phyloP scores from a whole-genome alignment of 2,797 vertebrate species.

The Harpagifer antarcticus region DNA sequence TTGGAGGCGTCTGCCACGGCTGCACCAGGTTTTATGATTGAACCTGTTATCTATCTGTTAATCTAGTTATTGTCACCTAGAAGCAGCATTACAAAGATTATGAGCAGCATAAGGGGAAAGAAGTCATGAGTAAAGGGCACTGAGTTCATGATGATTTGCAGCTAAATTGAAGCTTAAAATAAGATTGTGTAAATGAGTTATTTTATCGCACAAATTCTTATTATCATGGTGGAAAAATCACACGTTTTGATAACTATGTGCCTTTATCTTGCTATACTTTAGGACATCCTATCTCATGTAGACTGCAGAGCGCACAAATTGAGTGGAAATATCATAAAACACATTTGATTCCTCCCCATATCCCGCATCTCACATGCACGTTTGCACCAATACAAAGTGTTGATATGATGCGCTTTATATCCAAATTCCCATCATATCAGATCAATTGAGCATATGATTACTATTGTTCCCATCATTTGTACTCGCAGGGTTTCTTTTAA shows the following conservation, averaged over 20 bases:
- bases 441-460: slow-evolving; percentile 69
- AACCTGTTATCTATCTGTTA: slow-evolving; percentile 20
- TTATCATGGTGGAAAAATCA: slow-evolving; percentile 19
- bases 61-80: slow-evolving; percentile 3
- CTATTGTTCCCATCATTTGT: slow-evolving; percentile 48
- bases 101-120: background rate
- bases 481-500: slow-evolving; percentile 63
- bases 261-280: slow-evolving; percentile 37
- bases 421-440: slow-evolving; percentile 46
- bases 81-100: slow-evolving; percentile 15
- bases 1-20: slow-evolving; percentile 39
- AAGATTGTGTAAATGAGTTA: background rate
- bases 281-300: slow-evolving; percentile 43
- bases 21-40: slow-evolving; percentile 20
- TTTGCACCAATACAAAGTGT: slow-evolving; percentile 35
- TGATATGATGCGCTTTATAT: slow-evolving; percentile 40
- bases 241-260: slow-evolving; percentile 14
- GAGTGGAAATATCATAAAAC: slow-evolving; percentile 35
- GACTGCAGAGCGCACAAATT: slow-evolving; percentile 45
- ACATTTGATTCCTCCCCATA: slow-evolving; percentile 30
- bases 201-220: slow-evolving; percentile 13
- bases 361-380: slow-evolving; percentile 22
- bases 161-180: slow-evolving; percentile 2
- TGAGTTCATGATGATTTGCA: background rate
- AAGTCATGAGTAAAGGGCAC: background rate